Conservation (phyloP, 2,888 invertebrate species). For the Ectemnius cavifrons region DNA sequence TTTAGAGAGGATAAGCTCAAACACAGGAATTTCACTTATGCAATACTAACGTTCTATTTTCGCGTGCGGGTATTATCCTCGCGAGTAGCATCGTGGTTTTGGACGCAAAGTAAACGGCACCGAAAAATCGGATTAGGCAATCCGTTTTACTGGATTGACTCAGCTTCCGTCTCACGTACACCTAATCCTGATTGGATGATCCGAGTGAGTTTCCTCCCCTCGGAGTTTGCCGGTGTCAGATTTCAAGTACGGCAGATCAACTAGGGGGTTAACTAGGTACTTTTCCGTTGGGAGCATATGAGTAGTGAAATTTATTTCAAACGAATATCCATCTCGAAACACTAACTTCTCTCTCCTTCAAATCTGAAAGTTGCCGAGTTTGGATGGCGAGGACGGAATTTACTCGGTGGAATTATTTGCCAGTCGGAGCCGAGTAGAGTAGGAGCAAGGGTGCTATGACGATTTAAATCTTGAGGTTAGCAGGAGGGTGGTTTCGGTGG, state of each 20-base stretch:
- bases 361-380: no score
- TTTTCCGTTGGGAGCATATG: no score
- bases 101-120: slow-evolving; percentile 3
- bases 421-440: slow-evolving; percentile 51
- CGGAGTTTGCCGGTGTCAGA: slow-evolving; percentile 25
- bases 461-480: slow-evolving; percentile 57
- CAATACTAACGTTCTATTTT: background rate
- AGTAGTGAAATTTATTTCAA: no score
- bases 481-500: slow-evolving; percentile 37
- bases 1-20: no score
- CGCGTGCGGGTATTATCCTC: background rate
- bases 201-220: slow-evolving; percentile 23
- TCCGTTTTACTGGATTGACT: slow-evolving; percentile 36
- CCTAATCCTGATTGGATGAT: slow-evolving; percentile 58
- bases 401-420: slow-evolving; percentile 40
- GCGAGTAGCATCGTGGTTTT: background rate
- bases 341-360: no score
- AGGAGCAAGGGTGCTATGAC: slow-evolving; percentile 13
- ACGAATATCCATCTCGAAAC: no score
- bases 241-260: slow-evolving; percentile 20
- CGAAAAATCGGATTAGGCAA: slow-evolving; percentile 54
- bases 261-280: background rate
- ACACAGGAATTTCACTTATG: background rate
- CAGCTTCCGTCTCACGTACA: slow-evolving; percentile 48
- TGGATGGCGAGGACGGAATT: slow-evolving; percentile 18